These are phyloP conservation scores for Drosophila anceps DNA, from an alignment of 2,888 invertebrate species.

Conservation along the genomic window DNA sequence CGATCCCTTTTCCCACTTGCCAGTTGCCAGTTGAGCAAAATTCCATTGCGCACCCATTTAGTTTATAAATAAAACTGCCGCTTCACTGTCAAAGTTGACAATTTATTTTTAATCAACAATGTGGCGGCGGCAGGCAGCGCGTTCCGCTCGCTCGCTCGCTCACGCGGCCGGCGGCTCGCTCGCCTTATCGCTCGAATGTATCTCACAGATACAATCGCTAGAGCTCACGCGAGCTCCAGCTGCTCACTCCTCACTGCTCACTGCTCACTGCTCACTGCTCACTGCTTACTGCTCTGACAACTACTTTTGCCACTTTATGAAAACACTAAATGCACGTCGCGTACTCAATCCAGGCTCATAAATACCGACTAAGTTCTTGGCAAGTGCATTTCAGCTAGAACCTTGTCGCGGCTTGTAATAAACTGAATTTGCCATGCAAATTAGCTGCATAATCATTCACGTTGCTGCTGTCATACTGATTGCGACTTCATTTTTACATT, in stretches of 20 bases:
- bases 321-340: slow-evolving; percentile 38
- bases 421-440: slow-evolving; percentile 17
- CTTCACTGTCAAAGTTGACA: slow-evolving; percentile 77
- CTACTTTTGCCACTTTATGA: slow-evolving; percentile 31
- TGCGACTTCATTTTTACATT: slow-evolving; percentile 16
- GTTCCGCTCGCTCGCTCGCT: slow-evolving; percentile 41
- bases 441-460: slow-evolving; percentile 35
- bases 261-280: slow-evolving; percentile 1
- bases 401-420: neutral
- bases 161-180: slow-evolving; percentile 10
- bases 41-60: slow-evolving; percentile 58
- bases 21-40: slow-evolving; percentile 21
- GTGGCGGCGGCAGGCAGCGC: slow-evolving; percentile 28
- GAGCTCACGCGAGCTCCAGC: slow-evolving; percentile 28
- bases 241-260: slow-evolving; percentile 16
- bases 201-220: slow-evolving; percentile 52
- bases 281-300: slow-evolving; percentile 8
- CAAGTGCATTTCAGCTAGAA: slow-evolving; percentile 4
- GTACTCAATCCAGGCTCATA: slow-evolving; percentile 24
- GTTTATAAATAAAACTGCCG: slow-evolving; percentile 73
- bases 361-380: slow-evolving; percentile 18
- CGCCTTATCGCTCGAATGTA: slow-evolving; percentile 48
- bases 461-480: slow-evolving; percentile 14
- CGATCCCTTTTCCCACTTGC: slow-evolving; percentile 25
- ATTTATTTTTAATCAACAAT: slow-evolving; percentile 79